Conservation (phyloP, 2,888 invertebrate species). For the Beris chalybata region DNA sequence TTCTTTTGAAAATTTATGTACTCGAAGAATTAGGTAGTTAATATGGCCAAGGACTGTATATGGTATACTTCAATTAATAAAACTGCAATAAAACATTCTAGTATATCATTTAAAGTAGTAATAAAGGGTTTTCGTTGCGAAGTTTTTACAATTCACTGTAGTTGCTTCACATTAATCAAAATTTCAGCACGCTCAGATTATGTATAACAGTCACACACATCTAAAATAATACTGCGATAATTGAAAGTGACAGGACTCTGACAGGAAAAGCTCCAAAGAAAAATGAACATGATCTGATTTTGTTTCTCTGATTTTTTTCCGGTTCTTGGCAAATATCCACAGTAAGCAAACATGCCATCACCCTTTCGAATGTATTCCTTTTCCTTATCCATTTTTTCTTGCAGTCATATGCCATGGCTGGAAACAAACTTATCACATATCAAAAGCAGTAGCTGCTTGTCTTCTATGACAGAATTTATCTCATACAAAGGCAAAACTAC, state of each 20-base stretch:
- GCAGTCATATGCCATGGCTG: slow-evolving; percentile 16
- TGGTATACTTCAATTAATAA: too few species aligned
- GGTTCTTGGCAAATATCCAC: background rate
- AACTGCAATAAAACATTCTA: too few species aligned
- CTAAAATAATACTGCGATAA: slow-evolving; percentile 20
- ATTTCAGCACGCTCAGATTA: too few species aligned
- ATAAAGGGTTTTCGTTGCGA: too few species aligned
- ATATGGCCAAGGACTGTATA: too few species aligned
- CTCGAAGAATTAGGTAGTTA: too few species aligned
- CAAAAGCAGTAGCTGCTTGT: slow-evolving; percentile 32
- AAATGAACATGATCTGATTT: slow-evolving; percentile 19
- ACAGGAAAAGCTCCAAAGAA: slow-evolving; percentile 17
- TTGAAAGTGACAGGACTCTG: slow-evolving; percentile 25
- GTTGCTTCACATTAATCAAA: too few species aligned
- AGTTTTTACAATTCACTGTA: too few species aligned
- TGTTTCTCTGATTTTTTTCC: background rate
- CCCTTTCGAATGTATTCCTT: background rate
- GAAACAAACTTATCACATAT: slow-evolving; percentile 32
- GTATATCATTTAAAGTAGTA: too few species aligned
- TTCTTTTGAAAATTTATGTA: too few species aligned
- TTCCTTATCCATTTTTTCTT: background rate
- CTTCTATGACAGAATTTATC: slow-evolving; percentile 29
- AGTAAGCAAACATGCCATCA: background rate
- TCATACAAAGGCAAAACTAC: slow-evolving; percentile 26
- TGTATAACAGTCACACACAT: background rate